Base-by-base conservation (phyloP, 2,888 invertebrate genomes). In the Ophioninae sp. region DNA sequence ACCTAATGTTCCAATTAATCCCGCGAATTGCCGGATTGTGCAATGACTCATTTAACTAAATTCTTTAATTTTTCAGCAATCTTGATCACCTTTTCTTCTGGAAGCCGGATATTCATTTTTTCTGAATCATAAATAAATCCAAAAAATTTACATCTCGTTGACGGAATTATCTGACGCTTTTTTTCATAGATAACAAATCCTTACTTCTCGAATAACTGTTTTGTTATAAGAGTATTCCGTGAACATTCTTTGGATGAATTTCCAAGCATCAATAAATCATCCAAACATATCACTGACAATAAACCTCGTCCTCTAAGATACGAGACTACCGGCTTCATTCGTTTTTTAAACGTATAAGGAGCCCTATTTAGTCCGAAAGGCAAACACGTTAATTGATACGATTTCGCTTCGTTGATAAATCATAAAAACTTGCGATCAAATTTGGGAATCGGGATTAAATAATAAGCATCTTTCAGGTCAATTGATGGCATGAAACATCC, bases 151-250 rank as follows among this genome's bases (percentile, higher is more conserved):
- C 41, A 41, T 41, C 41, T 6, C 8, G 6, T 41, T 6, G 72
- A 59, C 22, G 59, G 59, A n/a, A 69, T 41, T 58, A 23, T n/a
- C 8, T 51, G 65, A 68, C 64, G 75, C 41, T 79, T 82, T 65
- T 79, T 63, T 58, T 23, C 44, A n/a, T 83, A 85, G 0, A 85
- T 59, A 10, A 81, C 44, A n/a, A 85, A 83, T 0, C 84, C 83
- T n/a, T 85, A 63, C 7, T 64, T 64, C 30, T 30, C 63, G 30
- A 64, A 6, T 64, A 64, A 17, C 8, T 1, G 44, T 51, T 64
- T 67, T 30, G 77, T 77, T 23, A 59, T 17, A n/a, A 10, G 22
- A 67, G 64, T 58, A 64, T 81, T 83, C 56, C 30, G 56, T 0
- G 59, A 61, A 59, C 76, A 71, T n/a, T 61, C 51, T n/a, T 39